Evolutionary conservation across 2,888 invertebrate genomes (phyloP).

Genomic region (Tetheella fluctuosa): DNA sequence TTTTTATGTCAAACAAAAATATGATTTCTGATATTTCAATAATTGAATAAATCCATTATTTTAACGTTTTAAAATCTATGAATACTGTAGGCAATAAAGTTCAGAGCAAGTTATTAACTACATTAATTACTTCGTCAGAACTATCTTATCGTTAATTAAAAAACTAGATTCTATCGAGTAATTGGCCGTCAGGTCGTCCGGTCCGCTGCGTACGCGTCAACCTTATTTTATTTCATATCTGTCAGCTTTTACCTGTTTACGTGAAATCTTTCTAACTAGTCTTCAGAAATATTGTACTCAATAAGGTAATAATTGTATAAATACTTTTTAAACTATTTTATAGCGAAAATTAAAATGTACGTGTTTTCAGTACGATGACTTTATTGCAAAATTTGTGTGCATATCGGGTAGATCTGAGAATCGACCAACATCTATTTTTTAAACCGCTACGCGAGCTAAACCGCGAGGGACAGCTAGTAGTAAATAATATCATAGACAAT

Average conservation of each 20-base stretch:
- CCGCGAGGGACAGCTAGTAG: too few species aligned
- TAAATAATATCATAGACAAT: too few species aligned
- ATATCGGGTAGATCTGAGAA: too few species aligned
- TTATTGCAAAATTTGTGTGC: too few species aligned
- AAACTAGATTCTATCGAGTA: slow-evolving; percentile 1
- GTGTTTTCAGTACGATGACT: too few species aligned
- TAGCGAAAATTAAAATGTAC: too few species aligned
- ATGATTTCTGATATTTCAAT: too few species aligned
- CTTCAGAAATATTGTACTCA: not conserved
- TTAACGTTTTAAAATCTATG: not conserved
- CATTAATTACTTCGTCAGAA: not conserved
- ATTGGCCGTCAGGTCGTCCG: slow-evolving; percentile 1
- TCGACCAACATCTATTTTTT: too few species aligned
- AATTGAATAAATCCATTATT: too few species aligned
- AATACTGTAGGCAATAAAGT: not conserved
- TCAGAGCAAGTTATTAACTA: not conserved
- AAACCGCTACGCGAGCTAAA: too few species aligned
- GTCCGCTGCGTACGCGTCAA: not conserved
- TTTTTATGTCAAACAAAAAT: too few species aligned
- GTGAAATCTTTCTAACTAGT: slow-evolving; percentile 12
- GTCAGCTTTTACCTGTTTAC: not conserved
- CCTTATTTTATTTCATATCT: not conserved
- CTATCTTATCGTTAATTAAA: not conserved
- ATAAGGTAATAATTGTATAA: not conserved
- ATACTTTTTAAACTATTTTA: not conserved